Percentiles rank a stretch among this genome's conserved stretches.
Evolutionary conservation across 2,113 vertebrate genomes (phyloP).

Genomic region (Heterotilapia buettikoferi): DNA sequence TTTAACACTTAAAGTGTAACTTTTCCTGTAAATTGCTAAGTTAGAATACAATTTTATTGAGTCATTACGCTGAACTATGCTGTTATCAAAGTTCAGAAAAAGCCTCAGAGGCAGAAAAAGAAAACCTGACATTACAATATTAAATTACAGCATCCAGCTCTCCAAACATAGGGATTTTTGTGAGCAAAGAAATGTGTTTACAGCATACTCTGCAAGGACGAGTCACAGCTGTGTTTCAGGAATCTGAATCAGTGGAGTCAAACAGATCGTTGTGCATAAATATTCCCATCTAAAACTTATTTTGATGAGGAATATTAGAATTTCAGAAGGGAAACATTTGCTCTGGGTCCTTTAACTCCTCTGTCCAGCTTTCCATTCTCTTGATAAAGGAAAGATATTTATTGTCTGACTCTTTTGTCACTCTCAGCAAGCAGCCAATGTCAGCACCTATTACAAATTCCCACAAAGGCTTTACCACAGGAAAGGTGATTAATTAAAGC

Average conservation of each 20-base stretch:
- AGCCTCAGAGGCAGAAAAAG: not conserved
- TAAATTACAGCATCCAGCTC: not conserved
- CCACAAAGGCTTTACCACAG: slow-evolving; percentile 32
- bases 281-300: not conserved
- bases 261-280: not conserved
- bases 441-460: slow-evolving; percentile 31
- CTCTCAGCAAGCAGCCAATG: slow-evolving; percentile 7
- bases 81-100: not conserved
- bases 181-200: not conserved
- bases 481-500: slow-evolving; percentile 67
- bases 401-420: not conserved
- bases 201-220: not conserved
- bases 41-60: not conserved
- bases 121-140: not conserved
- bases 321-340: not conserved
- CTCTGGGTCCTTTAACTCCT: not conserved
- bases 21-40: rapidly evolving
- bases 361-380: not conserved
- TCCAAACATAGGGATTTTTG: not conserved
- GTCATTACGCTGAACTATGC: not conserved
- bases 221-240: not conserved
- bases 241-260: not conserved
- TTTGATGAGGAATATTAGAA: not conserved
- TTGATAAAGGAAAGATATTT: slow-evolving; percentile 11
- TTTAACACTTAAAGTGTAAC: not conserved